Evolutionary conservation across 2,113 vertebrate species (phyloP).

Genomic region (Sceloporus undulatus): DNA sequence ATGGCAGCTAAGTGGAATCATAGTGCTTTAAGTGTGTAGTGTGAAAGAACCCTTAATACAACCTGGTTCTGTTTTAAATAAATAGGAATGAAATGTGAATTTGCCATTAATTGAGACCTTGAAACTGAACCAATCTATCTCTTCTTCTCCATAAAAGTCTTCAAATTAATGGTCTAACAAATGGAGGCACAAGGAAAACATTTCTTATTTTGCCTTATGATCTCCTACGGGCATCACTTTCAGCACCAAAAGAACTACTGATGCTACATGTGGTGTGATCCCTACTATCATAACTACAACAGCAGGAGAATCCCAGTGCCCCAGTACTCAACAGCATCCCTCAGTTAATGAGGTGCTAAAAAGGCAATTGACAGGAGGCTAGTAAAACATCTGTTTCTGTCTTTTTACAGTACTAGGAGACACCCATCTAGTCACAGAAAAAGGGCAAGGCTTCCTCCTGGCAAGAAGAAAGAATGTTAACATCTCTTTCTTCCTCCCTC

Average conservation of each 20-base stretch:
- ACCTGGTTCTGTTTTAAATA: too few species aligned
- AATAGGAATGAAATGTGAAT: background rate
- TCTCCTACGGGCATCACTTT: background rate
- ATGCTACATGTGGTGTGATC: background rate
- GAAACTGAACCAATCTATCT: background rate
- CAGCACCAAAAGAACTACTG: background rate
- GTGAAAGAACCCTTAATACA: too few species aligned
- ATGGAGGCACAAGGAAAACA: too few species aligned
- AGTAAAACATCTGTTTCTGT: conserved; percentile 2
- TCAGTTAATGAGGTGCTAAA: conserved; percentile 16
- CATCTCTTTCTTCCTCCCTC: background rate
- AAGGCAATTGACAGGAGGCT: background rate
- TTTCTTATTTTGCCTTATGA: background rate
- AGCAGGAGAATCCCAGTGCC: background rate
- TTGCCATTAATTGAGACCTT: background rate
- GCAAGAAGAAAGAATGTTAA: background rate
- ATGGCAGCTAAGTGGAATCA: too few species aligned
- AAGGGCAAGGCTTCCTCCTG: background rate
- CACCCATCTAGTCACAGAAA: background rate
- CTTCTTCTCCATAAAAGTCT: background rate
- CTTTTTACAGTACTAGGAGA: background rate
- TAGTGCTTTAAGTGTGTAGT: too few species aligned
- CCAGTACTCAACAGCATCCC: background rate
- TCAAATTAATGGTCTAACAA: background rate
- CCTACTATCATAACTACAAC: background rate